Evolutionary conservation across 64 coral and sea anemone genomes (phyloP), one percentile per base, ranked within the genome.

Genomic region (Montipora sp.): DNA sequence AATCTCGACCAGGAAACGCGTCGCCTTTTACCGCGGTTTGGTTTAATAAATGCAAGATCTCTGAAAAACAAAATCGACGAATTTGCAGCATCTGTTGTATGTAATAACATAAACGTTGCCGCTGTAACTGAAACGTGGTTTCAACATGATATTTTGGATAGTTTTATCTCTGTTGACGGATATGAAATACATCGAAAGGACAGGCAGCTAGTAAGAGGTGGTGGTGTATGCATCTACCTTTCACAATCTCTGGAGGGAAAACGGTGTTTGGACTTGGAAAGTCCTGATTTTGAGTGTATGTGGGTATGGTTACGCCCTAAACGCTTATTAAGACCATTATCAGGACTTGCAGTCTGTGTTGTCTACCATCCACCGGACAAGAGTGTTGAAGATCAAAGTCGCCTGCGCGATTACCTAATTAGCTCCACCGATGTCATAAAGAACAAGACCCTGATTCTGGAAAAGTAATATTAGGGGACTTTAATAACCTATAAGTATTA

Each of bases 41-140:
- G 83, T 86, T 86, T 86, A 67, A 66, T 86, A 63, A 86, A 86
- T 86, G 83, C 83, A 86, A 86, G 83, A 86, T 86, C 83, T 86
- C 27, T 86, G 83, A 86, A 86, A 65, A 86, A 86, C 70, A 86
- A 86, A 86, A 86, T 86, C 18, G 83, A 86, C 70, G 58, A 86
- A 86, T 86, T 86, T 86, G 70, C 83, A 86, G 83, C 83, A 86
- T 67, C 83, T 24, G 70, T 86, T 67, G 70, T 86, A 45, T 18
- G 70, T 86, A 86, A 86, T 86, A 86, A 86, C 83, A 69, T 86
- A 12, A 43, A 86, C 83, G 70, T 86, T 86, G 83, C 83, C 70
- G 83, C 83, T 86, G 83, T 86, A 67, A 86, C 83, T 67, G 83
- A 86, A 86, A 86, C 83, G 24, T 86, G 83, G 83, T 86, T 86